These are phyloP conservation scores for Punctoribates punctum DNA, from an alignment of 2,888 invertebrate species.

Conservation along the genomic window DNA sequence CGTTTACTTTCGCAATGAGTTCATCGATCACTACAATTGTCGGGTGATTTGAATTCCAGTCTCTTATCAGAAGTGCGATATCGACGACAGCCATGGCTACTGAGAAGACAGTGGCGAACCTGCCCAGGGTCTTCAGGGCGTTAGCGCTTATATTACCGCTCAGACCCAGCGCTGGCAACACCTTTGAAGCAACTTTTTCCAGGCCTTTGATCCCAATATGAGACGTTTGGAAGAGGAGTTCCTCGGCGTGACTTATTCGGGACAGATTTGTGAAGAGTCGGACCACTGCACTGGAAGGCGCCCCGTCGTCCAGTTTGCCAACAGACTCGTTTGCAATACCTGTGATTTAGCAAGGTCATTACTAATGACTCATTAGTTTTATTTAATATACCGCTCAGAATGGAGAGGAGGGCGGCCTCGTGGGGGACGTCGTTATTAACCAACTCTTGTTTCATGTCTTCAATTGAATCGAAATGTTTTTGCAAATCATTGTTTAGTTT, in stretches of 20 bases:
- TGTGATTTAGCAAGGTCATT: too few relatives aligned
- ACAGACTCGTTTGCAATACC: too few relatives aligned
- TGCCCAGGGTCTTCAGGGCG: background rate
- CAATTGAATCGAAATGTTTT: background rate
- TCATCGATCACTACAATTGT: background rate
- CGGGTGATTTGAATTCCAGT: constrained; percentile 1
- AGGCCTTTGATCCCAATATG: background rate
- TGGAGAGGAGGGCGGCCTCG: background rate
- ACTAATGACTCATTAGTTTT: too few relatives aligned
- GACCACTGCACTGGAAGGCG: too few relatives aligned
- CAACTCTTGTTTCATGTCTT: background rate
- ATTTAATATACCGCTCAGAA: background rate
- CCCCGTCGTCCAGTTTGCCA: too few relatives aligned
- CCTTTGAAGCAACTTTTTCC: background rate
- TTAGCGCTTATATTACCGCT: background rate
- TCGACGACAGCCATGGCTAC: background rate
- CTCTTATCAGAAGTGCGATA: background rate
- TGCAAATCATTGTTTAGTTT: background rate
- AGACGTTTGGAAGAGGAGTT: background rate
- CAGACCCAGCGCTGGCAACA: background rate
- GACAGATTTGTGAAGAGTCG: too few relatives aligned
- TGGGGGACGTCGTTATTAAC: background rate
- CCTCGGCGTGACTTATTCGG: background rate
- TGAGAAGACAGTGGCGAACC: background rate
- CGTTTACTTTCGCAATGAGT: background rate